phyloP scores from a whole-genome alignment of 2,113 vertebrate species.

The Rhagologus leucostigma region DNA sequence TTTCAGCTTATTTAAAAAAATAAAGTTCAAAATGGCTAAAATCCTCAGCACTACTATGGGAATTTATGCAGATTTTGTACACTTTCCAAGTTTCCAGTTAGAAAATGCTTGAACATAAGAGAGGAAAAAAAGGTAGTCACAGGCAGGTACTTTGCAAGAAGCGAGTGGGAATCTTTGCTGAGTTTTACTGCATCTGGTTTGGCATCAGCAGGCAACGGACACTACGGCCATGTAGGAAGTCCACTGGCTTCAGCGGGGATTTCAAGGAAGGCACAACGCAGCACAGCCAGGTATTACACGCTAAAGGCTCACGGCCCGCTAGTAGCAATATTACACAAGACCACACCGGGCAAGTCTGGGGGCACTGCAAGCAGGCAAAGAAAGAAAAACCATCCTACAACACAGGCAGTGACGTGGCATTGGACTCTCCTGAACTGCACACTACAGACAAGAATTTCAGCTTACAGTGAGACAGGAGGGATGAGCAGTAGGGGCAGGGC shows the following conservation, averaged over 20 bases:
- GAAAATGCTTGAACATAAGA: background rate
- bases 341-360: background rate
- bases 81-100: constrained; percentile 41
- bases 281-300: background rate
- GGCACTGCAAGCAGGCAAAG: background rate
- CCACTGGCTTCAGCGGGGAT: background rate
- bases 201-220: background rate
- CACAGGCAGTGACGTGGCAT: background rate
- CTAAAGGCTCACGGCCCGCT: background rate
- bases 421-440: background rate
- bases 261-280: background rate
- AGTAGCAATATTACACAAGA: background rate
- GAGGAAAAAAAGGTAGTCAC: background rate
- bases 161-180: background rate
- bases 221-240: background rate
- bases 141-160: background rate
- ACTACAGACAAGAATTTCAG: background rate
- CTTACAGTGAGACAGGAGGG: background rate
- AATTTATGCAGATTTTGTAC: constrained; percentile 45
- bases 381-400: background rate
- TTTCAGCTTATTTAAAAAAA: constrained; percentile 77
- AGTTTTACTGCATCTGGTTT: constrained; percentile 25
- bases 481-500: background rate
- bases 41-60: constrained; percentile 17
- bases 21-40: constrained; percentile 66